Percentiles rank a stretch among this genome's conserved stretches.
phyloP scores from a whole-genome alignment of 2,888 invertebrate species.

The Anagyrus pseudococci region DNA sequence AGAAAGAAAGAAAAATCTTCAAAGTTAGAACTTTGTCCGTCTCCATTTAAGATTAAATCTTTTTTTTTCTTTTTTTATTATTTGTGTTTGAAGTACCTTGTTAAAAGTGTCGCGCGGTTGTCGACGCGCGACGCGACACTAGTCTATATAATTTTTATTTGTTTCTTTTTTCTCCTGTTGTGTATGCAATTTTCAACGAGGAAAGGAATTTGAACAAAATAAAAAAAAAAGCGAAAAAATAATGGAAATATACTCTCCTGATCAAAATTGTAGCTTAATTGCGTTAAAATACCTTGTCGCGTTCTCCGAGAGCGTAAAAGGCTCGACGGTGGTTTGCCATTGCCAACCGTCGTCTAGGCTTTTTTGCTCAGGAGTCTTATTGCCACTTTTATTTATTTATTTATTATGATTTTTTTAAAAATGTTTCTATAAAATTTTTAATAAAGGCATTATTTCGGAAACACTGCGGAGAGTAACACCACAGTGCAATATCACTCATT shows the following conservation, averaged over 20 bases:
- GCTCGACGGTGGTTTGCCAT: conserved; percentile 11
- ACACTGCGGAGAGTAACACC: conserved; percentile 47
- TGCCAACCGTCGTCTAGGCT: conserved; percentile 20
- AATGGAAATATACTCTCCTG: conserved; percentile 36
- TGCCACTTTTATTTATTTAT: conserved; percentile 1
- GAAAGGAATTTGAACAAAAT: no score
- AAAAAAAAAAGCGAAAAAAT: no score
- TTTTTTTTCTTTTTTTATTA: conserved; percentile 1
- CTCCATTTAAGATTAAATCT: conserved; percentile 14
- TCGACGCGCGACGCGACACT: conserved; percentile 31
- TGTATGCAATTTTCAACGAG: conserved; percentile 26
- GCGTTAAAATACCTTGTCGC: neutral
- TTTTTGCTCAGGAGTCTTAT: conserved; percentile 26
- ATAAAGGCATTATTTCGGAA: conserved; percentile 16
- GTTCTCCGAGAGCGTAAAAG: conserved; percentile 20
- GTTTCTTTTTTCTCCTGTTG: conserved; percentile 20
- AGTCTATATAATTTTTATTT: conserved; percentile 35
- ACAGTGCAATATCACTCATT: conserved; percentile 55
- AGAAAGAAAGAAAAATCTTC: conserved; percentile 14
- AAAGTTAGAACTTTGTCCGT: conserved; percentile 25
- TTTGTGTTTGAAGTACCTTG: conserved; percentile 33
- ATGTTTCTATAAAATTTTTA: no score
- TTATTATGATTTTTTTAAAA: conserved; percentile 12
- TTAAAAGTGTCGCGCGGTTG: conserved; percentile 8
- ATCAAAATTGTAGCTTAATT: conserved; percentile 22